These are phyloP conservation scores for Parnassius smintheus DNA, from an alignment of 2,888 invertebrate genomes.

Conservation along the genomic window DNA sequence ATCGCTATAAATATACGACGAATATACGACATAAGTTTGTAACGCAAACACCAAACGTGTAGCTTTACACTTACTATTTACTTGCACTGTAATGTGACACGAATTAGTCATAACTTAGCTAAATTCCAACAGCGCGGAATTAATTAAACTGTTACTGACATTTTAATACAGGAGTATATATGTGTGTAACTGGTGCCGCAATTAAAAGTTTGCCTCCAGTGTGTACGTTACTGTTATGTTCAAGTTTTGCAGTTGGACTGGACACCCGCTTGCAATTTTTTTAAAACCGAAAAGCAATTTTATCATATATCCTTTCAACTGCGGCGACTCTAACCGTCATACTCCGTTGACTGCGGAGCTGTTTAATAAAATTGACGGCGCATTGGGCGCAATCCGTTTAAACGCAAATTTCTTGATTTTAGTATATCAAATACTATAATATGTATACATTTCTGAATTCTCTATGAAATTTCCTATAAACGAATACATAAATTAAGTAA, in stretches of 20 bases:
- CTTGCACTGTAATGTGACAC: conserved; percentile 43
- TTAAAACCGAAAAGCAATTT: not conserved
- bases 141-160: conserved; percentile 69
- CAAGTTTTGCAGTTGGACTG: conserved; percentile 7
- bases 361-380: too few species aligned
- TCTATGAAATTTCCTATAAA: too few species aligned
- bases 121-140: conserved; percentile 57
- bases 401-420: too few species aligned
- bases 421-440: too few species aligned
- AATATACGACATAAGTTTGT: conserved; percentile 13
- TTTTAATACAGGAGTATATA: conserved; percentile 56
- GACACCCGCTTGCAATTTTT: conserved; percentile 6
- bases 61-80: conserved; percentile 40
- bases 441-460: too few species aligned
- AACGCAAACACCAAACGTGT: conserved; percentile 32
- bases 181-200: conserved; percentile 68
- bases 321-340: too few species aligned
- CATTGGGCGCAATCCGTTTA: too few species aligned
- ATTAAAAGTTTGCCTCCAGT: conserved; percentile 70
- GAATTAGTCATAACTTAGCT: conserved; percentile 46
- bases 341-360: too few species aligned
- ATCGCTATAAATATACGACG: not conserved
- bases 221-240: conserved; percentile 1
- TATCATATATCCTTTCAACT: too few species aligned
- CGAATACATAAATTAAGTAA: too few species aligned